Evolutionary conservation across 1,140 invertebrate genomes (phyloP).

Genomic region (Microplitis demolitor): DNA sequence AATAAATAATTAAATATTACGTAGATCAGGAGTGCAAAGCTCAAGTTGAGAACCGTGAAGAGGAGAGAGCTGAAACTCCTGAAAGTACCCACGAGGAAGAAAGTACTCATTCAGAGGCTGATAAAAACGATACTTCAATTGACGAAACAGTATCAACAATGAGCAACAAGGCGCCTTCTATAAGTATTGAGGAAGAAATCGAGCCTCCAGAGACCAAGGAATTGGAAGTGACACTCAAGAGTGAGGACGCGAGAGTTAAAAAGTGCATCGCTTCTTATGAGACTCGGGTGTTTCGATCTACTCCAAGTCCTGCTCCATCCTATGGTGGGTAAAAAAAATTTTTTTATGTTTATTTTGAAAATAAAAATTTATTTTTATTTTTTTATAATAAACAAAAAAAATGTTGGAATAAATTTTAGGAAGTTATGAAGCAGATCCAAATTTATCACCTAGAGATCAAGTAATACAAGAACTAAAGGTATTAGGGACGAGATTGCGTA

Average conservation of each 20-base stretch:
- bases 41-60: slow-evolving; percentile 22
- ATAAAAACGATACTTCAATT: slow-evolving; percentile 5
- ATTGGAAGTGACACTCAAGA: slow-evolving; percentile 53
- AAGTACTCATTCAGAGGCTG: slow-evolving; percentile 39
- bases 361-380: not conserved
- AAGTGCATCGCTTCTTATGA: slow-evolving; percentile 58
- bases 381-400: not conserved
- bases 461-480: slow-evolving; percentile 60
- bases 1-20: slow-evolving; percentile 1
- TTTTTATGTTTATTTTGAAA: not conserved
- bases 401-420: slow-evolving; percentile 43
- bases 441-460: slow-evolving; percentile 56
- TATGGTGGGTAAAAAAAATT: slow-evolving; percentile 40
- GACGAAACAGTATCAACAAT: slow-evolving; percentile 30
- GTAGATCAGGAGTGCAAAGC: slow-evolving; percentile 22
- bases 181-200: slow-evolving; percentile 38
- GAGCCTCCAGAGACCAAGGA: slow-evolving; percentile 50
- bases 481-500: slow-evolving; percentile 29
- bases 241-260: slow-evolving; percentile 54
- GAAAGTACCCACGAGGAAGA: slow-evolving; percentile 30
- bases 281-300: slow-evolving; percentile 48
- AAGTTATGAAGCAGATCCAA: slow-evolving; percentile 58
- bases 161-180: slow-evolving; percentile 38
- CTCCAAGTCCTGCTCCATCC: slow-evolving; percentile 48
- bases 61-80: slow-evolving; percentile 25